Conservation (phyloP, 2,113 vertebrate species). For the Meleagris gallopavo region DNA sequence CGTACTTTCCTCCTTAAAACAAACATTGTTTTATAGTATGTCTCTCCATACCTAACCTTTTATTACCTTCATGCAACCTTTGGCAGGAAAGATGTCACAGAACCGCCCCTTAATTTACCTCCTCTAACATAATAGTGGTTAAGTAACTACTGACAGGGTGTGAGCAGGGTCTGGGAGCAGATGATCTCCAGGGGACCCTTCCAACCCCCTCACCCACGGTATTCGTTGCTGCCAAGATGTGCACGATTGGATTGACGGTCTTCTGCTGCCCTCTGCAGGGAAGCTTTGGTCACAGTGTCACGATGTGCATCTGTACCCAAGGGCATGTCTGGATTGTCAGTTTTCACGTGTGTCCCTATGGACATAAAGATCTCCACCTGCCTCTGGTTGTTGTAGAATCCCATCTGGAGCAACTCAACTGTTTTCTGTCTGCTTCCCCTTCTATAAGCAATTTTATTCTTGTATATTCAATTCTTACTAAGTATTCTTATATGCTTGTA, state of each 20-base stretch:
- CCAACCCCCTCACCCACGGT: background rate
- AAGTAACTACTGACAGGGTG: background rate
- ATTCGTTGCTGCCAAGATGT: too few species aligned
- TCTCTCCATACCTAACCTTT: too few species aligned
- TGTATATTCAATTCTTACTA: too few species aligned
- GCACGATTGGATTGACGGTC: background rate
- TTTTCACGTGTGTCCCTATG: accelerated
- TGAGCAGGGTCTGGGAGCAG: background rate
- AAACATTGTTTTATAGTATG: background rate
- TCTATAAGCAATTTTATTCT: background rate
- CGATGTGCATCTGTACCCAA: background rate
- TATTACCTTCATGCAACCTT: too few species aligned
- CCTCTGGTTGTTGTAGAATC: background rate
- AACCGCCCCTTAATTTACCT: background rate
- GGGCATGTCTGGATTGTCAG: accelerated
- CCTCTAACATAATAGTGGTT: background rate
- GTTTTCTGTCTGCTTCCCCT: background rate
- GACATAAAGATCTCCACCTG: accelerated
- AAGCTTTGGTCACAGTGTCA: background rate
- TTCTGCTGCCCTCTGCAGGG: background rate
- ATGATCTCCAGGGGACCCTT: background rate
- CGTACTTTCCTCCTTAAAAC: background rate
- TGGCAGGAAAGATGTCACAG: background rate
- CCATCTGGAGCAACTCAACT: background rate
- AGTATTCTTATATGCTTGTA: too few species aligned